These are phyloP conservation scores for Epiblema foenella DNA, from an alignment of 2,888 invertebrate species.

Conservation along the genomic window DNA sequence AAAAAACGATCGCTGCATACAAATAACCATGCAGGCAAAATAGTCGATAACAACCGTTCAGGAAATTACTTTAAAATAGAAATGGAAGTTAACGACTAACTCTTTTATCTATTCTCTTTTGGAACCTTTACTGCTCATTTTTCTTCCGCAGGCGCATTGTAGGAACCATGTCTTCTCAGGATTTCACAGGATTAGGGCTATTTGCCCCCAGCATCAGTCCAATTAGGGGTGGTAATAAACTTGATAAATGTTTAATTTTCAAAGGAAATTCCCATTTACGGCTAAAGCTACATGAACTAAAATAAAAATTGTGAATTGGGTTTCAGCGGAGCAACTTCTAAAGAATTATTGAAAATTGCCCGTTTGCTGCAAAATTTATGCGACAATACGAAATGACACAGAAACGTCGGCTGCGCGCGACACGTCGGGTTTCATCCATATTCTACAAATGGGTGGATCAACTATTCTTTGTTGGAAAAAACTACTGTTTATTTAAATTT, in stretches of 20 bases:
- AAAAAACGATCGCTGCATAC: slow-evolving; percentile 42
- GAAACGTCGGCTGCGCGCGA: slow-evolving; percentile 22
- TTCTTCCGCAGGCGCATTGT: slow-evolving; percentile 37
- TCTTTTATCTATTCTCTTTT: slow-evolving; percentile 25
- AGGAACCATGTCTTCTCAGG: slow-evolving; percentile 34
- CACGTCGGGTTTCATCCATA: slow-evolving; percentile 25
- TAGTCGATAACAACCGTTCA: slow-evolving; percentile 23
- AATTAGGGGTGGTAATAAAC: slow-evolving; percentile 41
- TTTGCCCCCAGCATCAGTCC: slow-evolving; percentile 36
- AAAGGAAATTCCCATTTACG: slow-evolving; percentile 22
- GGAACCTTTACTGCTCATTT: slow-evolving; percentile 28
- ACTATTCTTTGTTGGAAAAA: no score
- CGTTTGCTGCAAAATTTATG: slow-evolving; percentile 32
- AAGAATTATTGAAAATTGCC: slow-evolving; percentile 12
- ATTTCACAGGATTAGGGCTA: slow-evolving; percentile 33
- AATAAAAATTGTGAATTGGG: slow-evolving; percentile 16
- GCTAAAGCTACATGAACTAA: slow-evolving; percentile 18
- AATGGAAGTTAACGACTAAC: slow-evolving; percentile 31
- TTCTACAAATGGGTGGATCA: no score
- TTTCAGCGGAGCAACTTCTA: background rate
- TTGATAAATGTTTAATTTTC: slow-evolving; percentile 39
- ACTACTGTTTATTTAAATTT: background rate
- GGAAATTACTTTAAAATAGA: slow-evolving; percentile 28
- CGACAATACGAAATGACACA: slow-evolving; percentile 23
- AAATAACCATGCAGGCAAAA: slow-evolving; percentile 40